Percentiles rank a stretch among this genome's conserved stretches.
Conservation (phyloP, 2,797 vertebrate genomes). For the Pempheris klunzingeri region DNA sequence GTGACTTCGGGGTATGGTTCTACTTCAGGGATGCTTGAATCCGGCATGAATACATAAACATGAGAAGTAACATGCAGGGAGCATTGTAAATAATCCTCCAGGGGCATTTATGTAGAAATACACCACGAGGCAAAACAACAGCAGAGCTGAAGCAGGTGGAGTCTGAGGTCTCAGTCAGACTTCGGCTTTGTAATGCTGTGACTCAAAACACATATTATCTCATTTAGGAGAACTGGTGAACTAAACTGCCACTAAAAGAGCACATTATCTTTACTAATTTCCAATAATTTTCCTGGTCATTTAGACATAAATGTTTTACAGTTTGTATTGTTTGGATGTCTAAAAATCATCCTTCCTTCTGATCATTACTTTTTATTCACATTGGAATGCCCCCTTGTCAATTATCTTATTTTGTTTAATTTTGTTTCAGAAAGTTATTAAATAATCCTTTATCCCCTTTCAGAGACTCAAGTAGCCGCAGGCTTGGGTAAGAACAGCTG, state of each 20-base stretch:
- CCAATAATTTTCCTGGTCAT: not conserved
- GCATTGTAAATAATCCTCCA: conserved; percentile 28
- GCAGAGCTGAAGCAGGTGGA: not conserved
- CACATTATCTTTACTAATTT: not conserved
- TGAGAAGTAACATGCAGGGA: conserved; percentile 26
- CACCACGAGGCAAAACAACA: conserved; percentile 8
- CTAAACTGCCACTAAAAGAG: not conserved
- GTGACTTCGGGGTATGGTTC: conserved; percentile 20
- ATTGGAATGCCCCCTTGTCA: not conserved
- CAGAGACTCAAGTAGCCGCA: not conserved
- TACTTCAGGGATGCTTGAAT: conserved; percentile 24
- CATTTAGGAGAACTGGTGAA: conserved; percentile 4
- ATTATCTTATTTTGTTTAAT: not conserved
- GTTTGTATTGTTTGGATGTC: too few relatives aligned
- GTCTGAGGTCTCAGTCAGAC: not conserved
- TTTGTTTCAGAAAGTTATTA: not conserved
- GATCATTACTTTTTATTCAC: too few relatives aligned
- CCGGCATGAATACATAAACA: conserved; percentile 41
- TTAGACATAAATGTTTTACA: too few relatives aligned
- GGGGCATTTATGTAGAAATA: conserved; percentile 20
- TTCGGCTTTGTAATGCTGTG: not conserved
- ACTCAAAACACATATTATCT: not conserved
- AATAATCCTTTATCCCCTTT: not conserved
- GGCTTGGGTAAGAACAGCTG: not conserved
- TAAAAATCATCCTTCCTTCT: too few relatives aligned